Evolutionary conservation across 2,888 invertebrate species (phyloP).

Genomic region (Leptothorax acervorum): DNA sequence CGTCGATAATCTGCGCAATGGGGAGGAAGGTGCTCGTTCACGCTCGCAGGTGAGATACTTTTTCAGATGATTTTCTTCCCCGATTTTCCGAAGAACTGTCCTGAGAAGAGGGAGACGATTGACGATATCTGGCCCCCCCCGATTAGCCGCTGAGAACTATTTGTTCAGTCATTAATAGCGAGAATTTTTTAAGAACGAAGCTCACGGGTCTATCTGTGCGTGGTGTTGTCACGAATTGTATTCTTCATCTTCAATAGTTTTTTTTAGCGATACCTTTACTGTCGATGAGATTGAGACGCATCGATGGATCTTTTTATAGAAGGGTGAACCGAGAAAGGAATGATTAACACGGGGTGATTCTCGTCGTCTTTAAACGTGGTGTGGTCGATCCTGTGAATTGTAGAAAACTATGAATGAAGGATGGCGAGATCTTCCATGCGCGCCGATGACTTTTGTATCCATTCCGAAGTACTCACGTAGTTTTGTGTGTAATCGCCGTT

Average conservation of each 20-base stretch:
- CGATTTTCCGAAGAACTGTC: slow-evolving; percentile 45
- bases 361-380: slow-evolving; percentile 29
- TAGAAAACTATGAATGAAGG: slow-evolving; percentile 12
- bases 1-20: slow-evolving; percentile 49
- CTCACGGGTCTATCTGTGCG: neutral
- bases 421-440: slow-evolving; percentile 19
- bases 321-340: slow-evolving; percentile 19
- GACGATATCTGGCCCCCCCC: slow-evolving; percentile 19
- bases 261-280: slow-evolving; percentile 25
- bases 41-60: slow-evolving; percentile 71
- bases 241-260: slow-evolving; percentile 40
- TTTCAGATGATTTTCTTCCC: slow-evolving; percentile 68
- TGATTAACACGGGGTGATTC: slow-evolving; percentile 20
- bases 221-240: slow-evolving; percentile 22
- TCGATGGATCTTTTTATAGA: slow-evolving; percentile 24
- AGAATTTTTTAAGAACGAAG: slow-evolving; percentile 1
- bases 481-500: neutral
- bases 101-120: slow-evolving; percentile 39
- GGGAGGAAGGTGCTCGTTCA: slow-evolving; percentile 53
- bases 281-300: slow-evolving; percentile 5
- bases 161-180: slow-evolving; percentile 16
- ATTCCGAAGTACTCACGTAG: slow-evolving; percentile 12
- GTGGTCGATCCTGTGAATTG: slow-evolving; percentile 6
- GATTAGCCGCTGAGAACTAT: slow-evolving; percentile 2
- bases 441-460: slow-evolving; percentile 13